phyloP scores from a whole-genome alignment of 2,113 vertebrate genomes.

The Dromiciops gliroides region DNA sequence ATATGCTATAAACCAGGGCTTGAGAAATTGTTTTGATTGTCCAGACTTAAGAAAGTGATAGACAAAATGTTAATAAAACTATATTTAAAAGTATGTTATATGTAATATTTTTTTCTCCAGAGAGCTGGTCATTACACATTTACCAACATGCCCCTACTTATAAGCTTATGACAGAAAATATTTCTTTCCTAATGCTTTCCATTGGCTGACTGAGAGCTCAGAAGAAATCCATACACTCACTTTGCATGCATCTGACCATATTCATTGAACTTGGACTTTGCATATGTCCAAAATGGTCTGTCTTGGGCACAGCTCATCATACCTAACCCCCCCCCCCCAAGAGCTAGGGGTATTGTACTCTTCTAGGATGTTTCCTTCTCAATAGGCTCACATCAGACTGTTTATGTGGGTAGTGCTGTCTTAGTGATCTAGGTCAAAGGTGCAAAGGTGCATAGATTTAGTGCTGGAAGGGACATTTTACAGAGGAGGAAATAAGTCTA shows the following conservation, averaged over 20 bases:
- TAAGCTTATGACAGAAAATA: not conserved
- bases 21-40: not conserved
- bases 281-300: not conserved
- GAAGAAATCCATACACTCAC: not conserved
- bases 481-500: constrained; percentile 39
- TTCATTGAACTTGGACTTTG: not conserved
- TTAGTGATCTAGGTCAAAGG: not conserved
- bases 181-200: not conserved
- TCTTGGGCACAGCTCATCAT: not conserved
- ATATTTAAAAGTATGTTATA: not conserved
- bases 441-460: not conserved
- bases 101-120: not conserved
- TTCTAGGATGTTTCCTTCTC: not conserved
- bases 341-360: not conserved
- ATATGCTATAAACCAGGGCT: not conserved
- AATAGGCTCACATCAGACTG: not conserved
- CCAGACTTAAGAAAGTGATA: not conserved
- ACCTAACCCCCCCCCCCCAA: not conserved
- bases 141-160: not conserved
- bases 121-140: not conserved
- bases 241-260: not conserved
- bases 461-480: not conserved
- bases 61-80: not conserved
- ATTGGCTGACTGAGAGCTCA: not conserved
- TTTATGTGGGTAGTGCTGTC: not conserved